Conservation (phyloP, 2,888 invertebrate genomes). For the Leptinotarsa haldemani region DNA sequence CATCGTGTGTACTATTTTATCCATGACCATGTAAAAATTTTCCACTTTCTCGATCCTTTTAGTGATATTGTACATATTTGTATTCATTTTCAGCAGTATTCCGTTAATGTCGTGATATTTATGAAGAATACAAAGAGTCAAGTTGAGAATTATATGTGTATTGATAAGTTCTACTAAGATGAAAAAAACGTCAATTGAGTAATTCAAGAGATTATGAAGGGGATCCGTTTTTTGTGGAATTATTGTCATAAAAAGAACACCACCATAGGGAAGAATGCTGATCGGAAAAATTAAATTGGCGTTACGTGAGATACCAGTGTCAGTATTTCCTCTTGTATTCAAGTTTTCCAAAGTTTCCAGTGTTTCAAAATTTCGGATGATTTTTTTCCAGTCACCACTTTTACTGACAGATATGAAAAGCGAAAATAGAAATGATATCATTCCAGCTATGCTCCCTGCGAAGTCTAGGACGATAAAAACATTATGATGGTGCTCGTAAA, state of each 20-base stretch:
- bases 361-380: background rate
- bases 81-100: background rate
- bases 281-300: background rate
- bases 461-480: slow-evolving; percentile 7
- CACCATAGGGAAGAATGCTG: background rate
- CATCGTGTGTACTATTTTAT: background rate
- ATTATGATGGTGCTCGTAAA: background rate
- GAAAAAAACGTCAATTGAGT: background rate
- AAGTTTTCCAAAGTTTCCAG: slow-evolving; percentile 2
- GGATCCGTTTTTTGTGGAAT: background rate
- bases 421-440: background rate
- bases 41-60: background rate
- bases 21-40: background rate
- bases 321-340: slow-evolving; percentile 2
- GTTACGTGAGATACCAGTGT: background rate
- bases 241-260: background rate
- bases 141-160: background rate
- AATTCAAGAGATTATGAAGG: background rate
- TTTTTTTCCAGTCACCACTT: background rate
- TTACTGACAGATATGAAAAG: background rate
- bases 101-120: background rate
- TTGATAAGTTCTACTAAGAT: background rate
- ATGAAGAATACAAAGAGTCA: background rate
- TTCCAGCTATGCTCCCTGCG: background rate
- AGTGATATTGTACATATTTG: background rate